A percentile compares a stretch with the other conserved stretches of the same genome.
These are phyloP conservation scores for Chrysopilus asiliformis DNA, from an alignment of 2,888 invertebrate species.

Conservation along the genomic window DNA sequence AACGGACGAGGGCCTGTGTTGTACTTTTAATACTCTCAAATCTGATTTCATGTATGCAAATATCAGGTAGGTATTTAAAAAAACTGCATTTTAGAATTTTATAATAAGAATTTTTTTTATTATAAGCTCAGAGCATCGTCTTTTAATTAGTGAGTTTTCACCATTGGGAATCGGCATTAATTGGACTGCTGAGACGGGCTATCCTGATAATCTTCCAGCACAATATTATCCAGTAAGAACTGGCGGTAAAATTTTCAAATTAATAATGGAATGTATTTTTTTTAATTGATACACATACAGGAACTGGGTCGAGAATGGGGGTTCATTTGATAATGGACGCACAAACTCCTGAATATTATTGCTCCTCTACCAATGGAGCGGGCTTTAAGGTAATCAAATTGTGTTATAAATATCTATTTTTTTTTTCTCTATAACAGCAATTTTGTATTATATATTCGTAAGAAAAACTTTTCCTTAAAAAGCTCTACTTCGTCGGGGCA, in stretches of 20 bases:
- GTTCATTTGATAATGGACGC: conserved; percentile 56
- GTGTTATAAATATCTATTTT: no score
- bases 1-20: conserved; percentile 74
- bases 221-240: conserved; percentile 44
- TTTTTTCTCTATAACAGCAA: no score
- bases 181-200: conserved; percentile 64
- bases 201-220: conserved; percentile 38
- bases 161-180: conserved; percentile 34
- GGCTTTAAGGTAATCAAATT: conserved; percentile 34
- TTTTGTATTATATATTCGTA: no score
- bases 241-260: no score
- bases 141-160: conserved; percentile 12
- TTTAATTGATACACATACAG: conserved; percentile 16
- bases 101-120: no score
- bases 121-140: conserved; percentile 11
- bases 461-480: no score
- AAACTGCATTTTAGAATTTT: no score
- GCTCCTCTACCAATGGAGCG: conserved; percentile 55
- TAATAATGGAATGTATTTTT: no score
- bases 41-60: conserved; percentile 47
- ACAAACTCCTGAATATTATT: conserved; percentile 58
- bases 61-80: no score
- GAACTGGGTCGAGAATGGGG: conserved; percentile 58
- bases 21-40: conserved; percentile 67
- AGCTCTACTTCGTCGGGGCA: no score